phyloP scores from a whole-genome alignment of 2,797 vertebrate genomes.

The Remorina albescens region DNA sequence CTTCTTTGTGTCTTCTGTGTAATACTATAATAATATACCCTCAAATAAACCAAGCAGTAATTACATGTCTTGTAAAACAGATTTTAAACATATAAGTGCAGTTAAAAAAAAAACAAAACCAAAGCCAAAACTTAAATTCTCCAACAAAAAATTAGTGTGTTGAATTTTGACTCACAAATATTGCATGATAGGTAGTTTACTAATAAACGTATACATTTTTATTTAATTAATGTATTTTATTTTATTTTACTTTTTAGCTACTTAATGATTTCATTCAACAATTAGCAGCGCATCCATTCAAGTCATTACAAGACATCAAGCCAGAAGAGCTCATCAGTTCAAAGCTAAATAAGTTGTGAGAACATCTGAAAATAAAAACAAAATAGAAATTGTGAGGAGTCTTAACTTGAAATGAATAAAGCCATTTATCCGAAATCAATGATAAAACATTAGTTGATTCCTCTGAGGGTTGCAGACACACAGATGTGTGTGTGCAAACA shows the following conservation, averaged over 20 bases:
- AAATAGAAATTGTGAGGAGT: background rate
- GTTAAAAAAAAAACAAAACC: no score
- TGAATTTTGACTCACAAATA: background rate
- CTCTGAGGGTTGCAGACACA: background rate
- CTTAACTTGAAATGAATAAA: background rate
- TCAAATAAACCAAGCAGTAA: background rate
- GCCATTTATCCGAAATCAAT: background rate
- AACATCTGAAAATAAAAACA: background rate
- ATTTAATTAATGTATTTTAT: slow-evolving; percentile 1
- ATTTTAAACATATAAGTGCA: no score
- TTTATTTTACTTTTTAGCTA: slow-evolving; percentile 7
- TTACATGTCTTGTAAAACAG: background rate
- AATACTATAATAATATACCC: background rate
- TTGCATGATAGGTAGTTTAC: background rate
- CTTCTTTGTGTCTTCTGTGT: background rate
- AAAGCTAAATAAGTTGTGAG: background rate
- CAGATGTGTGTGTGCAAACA: background rate
- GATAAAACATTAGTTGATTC: background rate
- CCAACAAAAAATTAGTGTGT: background rate
- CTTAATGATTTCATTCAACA: background rate
- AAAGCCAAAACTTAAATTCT: background rate
- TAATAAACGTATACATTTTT: background rate
- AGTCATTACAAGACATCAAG: slow-evolving; percentile 1
- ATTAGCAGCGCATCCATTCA: background rate
- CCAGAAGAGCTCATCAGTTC: background rate